These are phyloP conservation scores for Carollia perspicillata DNA, from an alignment of 2,113 vertebrate species.

Conservation along the genomic window DNA sequence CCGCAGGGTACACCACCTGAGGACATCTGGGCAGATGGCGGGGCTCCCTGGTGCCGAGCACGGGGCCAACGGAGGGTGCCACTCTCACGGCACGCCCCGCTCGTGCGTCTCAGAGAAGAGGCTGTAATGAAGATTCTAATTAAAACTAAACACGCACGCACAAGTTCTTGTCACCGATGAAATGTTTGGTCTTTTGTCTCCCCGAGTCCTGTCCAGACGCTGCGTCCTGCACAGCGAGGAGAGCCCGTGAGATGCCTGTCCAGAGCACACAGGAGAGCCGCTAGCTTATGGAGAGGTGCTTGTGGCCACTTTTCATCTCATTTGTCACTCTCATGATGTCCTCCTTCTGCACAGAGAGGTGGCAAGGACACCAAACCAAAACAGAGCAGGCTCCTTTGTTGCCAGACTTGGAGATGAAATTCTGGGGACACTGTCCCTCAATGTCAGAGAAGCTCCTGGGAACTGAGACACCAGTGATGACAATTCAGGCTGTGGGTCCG, in stretches of 20 bases:
- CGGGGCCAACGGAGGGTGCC: background rate
- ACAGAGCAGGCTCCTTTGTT: background rate
- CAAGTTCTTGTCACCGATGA: background rate
- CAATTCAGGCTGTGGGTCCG: too few species aligned
- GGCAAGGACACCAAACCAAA: background rate
- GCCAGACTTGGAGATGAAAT: background rate
- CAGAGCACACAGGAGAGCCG: accelerated
- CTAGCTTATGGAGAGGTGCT: background rate
- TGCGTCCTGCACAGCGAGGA: accelerated
- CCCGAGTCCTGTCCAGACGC: background rate
- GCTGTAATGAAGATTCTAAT: background rate
- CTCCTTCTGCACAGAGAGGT: background rate
- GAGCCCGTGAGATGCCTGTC: accelerated
- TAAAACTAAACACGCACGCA: background rate
- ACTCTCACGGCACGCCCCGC: background rate
- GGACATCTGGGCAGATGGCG: background rate
- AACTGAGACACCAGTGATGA: background rate
- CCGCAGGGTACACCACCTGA: background rate
- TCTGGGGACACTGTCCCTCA: accelerated
- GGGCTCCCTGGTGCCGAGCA: background rate
- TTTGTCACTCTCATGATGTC: background rate
- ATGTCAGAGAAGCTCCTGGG: accelerated
- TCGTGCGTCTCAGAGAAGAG: background rate
- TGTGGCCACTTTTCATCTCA: background rate
- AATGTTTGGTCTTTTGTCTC: background rate